Conservation (phyloP, 1,140 invertebrate species). For the Eupristina koningsbergeri region DNA sequence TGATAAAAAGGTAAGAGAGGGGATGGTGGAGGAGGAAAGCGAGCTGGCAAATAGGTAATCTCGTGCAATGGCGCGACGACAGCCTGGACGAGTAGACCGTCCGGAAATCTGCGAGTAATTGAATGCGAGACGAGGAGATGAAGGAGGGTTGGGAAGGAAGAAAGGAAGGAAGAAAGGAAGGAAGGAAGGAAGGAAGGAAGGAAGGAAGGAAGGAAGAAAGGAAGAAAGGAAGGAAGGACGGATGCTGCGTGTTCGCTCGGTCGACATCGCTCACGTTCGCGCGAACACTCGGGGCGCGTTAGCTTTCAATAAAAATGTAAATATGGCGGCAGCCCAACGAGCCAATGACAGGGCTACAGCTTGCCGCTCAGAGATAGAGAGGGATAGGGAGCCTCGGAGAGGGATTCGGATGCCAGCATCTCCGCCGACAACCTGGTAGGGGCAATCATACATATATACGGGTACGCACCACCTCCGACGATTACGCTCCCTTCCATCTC, state of each 20-base stretch:
- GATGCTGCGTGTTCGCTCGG: conserved; percentile 50
- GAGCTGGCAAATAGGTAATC: conserved; percentile 63
- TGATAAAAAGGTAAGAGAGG: not conserved
- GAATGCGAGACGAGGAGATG: conserved; percentile 61
- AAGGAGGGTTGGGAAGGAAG: not conserved
- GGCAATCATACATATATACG: conserved; percentile 50
- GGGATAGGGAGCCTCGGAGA: conserved; percentile 44
- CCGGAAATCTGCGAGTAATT: conserved; percentile 72
- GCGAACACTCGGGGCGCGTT: conserved; percentile 59
- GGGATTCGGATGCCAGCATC: too few species aligned
- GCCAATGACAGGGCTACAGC: conserved; percentile 73
- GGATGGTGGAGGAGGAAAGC: not conserved
- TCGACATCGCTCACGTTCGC: conserved; percentile 67
- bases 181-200: conserved; percentile 1
- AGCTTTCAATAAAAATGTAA: conserved; percentile 75
- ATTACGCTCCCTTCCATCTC: not conserved
- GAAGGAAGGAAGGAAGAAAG: not conserved
- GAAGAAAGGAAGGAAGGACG: conserved; percentile 9
- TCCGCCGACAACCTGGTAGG: conserved; percentile 11
- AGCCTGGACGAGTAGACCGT: conserved; percentile 62
- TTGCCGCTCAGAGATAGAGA: conserved; percentile 41
- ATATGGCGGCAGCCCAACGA: conserved; percentile 72
- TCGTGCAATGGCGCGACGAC: conserved; percentile 59
- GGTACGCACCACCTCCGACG: conserved; percentile 43
- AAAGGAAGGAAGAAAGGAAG: conserved; percentile 1